Conservation (phyloP, 2,797 vertebrate species). For the Pangasius macronema region DNA sequence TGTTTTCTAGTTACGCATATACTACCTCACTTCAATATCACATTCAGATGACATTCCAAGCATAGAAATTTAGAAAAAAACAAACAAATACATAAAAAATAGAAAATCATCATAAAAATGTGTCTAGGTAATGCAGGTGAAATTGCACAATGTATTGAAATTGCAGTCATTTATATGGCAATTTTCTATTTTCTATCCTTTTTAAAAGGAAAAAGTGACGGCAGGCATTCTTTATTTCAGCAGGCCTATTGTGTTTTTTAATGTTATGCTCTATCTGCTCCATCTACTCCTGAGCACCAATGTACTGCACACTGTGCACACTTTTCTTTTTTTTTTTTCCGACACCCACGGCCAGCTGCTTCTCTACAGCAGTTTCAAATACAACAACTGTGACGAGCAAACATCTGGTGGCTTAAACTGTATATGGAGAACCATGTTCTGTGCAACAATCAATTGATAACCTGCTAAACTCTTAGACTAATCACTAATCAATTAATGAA, state of each 20-base stretch:
- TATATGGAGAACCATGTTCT: not conserved
- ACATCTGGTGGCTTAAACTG: not conserved
- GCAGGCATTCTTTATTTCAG: constrained; percentile 11
- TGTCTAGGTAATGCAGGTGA: constrained; percentile 11
- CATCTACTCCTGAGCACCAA: constrained; percentile 4
- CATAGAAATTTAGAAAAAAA: constrained; percentile 2
- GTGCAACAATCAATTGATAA: not conserved
- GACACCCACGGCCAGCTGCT: constrained; percentile 9
- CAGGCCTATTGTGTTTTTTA: constrained; percentile 15
- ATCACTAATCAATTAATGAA: not conserved
- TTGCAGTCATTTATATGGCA: constrained; percentile 32
- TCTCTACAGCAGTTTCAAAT: not conserved
- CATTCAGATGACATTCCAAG: constrained; percentile 23
- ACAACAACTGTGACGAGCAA: not conserved
- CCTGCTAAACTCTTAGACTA: not conserved
- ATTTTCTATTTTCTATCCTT: constrained; percentile 19
- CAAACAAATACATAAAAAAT: not conserved
- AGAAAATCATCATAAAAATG: constrained; percentile 14
- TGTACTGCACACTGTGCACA: not conserved
- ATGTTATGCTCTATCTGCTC: constrained; percentile 27
- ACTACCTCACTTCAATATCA: constrained; percentile 32
- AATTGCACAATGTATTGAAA: constrained; percentile 26
- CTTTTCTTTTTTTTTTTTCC: not conserved
- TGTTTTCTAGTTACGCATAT: constrained; percentile 58
- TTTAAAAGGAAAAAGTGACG: constrained; percentile 24